Evolutionary conservation across 2,888 invertebrate genomes (phyloP), one percentile per base, ranked within the genome.

Genomic region (Erannis defoliaria): DNA sequence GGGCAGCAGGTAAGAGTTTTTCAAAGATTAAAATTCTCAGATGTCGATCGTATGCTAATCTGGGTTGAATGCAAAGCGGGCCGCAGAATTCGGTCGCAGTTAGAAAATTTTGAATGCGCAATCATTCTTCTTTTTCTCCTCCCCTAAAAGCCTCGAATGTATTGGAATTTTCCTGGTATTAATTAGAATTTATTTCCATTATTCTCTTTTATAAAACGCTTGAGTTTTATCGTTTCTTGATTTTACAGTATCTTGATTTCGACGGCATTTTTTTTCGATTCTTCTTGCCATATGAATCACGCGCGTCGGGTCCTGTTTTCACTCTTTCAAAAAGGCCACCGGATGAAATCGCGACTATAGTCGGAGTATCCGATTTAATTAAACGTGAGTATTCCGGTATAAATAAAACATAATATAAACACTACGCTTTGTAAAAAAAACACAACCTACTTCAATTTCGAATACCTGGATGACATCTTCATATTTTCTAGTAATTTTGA

Each of bases 41-140:
- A 75, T 70, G 72, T 67, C 68, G 68, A 73, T 65, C 64, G 51
- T 64, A 72, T 70, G 73, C 67, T 69, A 72, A 76, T 75, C 70
- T n/a, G 26, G 18, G 33, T 46, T 14, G 14, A 54, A 55, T 37
- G 55, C 45, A 50, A 54, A 54, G 35, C 33, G 37, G 19, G 18
- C 31, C 46, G n/a, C 57, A 18, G 33, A 53, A 60, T 45, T 55
- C 19, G 16, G 55, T 35, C 55, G 45, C 42, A 48, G 38, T 46
- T 53, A 45, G 38, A 16, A 45, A 58, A 38, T 35, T 21, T 49
- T 23, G 35, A 58, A 58, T 26, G 33, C 57, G 43, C 26, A 57
- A 53, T 43, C 21, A 45, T 51, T 45, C 37, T 58, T 58, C 31
- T 23, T 50, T 56, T n/a, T 23, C 16, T 42, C 33, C 42, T 23